These are phyloP conservation scores for Anagyrus pseudococci DNA, from an alignment of 2,888 invertebrate genomes.

Conservation along the genomic window DNA sequence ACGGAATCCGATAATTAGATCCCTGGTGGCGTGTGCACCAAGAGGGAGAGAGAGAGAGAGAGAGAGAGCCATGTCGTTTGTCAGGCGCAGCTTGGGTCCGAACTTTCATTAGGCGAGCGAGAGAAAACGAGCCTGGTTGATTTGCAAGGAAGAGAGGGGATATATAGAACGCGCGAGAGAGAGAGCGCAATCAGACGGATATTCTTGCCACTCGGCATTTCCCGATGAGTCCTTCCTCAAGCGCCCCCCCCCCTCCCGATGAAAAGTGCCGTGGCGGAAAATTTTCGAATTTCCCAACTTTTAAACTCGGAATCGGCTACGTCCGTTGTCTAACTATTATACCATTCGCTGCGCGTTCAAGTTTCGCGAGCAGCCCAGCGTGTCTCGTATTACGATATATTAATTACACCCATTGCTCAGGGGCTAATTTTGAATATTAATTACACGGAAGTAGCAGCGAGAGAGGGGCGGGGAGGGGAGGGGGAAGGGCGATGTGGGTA, in stretches of 20 bases:
- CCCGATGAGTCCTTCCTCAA: neutral
- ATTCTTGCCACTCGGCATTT: conserved; percentile 1
- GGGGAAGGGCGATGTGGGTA: too few relatives aligned
- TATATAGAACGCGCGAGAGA: neutral
- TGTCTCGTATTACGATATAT: too few relatives aligned
- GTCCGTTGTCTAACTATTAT: neutral
- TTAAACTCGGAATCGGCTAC: too few relatives aligned
- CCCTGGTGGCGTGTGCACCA: neutral
- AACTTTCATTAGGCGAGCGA: conserved; percentile 29
- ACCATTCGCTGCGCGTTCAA: too few relatives aligned
- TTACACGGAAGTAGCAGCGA: too few relatives aligned
- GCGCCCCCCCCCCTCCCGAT: too few relatives aligned
- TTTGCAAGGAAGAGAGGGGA: conserved; percentile 2
- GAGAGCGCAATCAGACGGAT: conserved; percentile 11
- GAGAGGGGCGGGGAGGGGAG: too few relatives aligned
- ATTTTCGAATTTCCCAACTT: too few relatives aligned
- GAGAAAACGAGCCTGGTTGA: neutral
- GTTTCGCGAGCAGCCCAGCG: too few relatives aligned
- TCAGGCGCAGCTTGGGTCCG: conserved; percentile 13
- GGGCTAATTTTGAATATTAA: neutral
- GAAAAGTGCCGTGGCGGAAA: too few relatives aligned
- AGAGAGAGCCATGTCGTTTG: conserved; percentile 22
- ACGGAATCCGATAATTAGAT: conserved; percentile 37
- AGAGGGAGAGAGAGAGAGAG: neutral
- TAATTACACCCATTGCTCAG: too few relatives aligned